Evolutionary conservation across 2,113 vertebrate species (phyloP).

Genomic region (Pardalotus punctatus): DNA sequence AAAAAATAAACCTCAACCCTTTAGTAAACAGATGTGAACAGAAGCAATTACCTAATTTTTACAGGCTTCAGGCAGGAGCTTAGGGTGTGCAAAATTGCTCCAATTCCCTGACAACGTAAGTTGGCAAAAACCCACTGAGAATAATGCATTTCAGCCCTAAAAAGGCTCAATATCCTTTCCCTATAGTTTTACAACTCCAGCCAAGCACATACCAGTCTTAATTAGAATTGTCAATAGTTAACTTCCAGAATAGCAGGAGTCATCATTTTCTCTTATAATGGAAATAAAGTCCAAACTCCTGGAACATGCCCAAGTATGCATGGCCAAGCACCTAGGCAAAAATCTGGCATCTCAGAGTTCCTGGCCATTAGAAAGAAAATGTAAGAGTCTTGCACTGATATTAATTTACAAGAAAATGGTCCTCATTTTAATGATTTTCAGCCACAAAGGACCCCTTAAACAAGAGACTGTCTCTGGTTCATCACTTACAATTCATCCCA

Average conservation of each 20-base stretch:
- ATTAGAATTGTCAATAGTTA: neutral
- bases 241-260: neutral
- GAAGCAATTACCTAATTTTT: neutral
- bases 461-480: neutral
- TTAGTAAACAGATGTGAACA: neutral
- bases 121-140: neutral
- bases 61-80: neutral
- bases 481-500: neutral
- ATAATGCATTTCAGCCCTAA: neutral
- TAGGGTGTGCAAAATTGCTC: neutral
- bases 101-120: neutral
- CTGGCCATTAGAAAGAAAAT: neutral
- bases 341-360: neutral
- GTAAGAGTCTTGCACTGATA: neutral
- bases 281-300: neutral
- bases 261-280: neutral
- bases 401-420: neutral
- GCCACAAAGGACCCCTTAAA: neutral
- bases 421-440: neutral
- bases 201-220: neutral
- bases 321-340: neutral
- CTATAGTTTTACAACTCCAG: neutral
- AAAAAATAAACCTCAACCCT: neutral
- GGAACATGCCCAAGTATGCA: fast-evolving
- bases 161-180: neutral